A percentile compares a stretch with the other conserved stretches of the same genome.
Evolutionary conservation across 1,140 invertebrate genomes (phyloP).

Genomic region (Saccostrea glomerata): DNA sequence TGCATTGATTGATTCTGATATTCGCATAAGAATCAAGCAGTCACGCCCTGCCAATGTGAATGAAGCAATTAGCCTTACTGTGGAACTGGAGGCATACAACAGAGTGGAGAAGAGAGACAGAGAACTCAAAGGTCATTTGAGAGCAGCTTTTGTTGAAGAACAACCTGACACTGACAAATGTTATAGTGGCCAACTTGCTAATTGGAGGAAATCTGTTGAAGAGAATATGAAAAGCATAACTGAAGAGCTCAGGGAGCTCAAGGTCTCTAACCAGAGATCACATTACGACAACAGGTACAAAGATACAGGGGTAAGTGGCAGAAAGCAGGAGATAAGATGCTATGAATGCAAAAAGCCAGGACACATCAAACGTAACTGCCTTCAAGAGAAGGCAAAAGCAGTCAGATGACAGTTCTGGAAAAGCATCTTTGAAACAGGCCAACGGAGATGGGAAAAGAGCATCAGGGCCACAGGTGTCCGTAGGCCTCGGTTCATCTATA

Average conservation of each 20-base stretch:
- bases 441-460: not conserved
- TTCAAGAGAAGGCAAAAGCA: not conserved
- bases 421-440: not conserved
- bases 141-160: too few species aligned
- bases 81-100: not conserved
- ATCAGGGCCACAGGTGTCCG: not conserved
- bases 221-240: too few species aligned
- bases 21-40: not conserved
- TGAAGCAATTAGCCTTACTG: not conserved
- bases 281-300: not conserved
- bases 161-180: too few species aligned
- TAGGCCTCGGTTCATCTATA: not conserved
- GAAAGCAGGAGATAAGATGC: too few species aligned
- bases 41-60: constrained; percentile 6
- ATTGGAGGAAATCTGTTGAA: too few species aligned
- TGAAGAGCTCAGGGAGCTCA: too few species aligned
- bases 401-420: not conserved
- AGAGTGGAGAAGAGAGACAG: too few species aligned
- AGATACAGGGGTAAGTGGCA: not conserved
- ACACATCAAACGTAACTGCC: too few species aligned
- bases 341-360: too few species aligned
- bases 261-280: too few species aligned
- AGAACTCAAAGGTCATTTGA: too few species aligned
- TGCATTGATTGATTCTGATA: not conserved
- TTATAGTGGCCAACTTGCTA: too few species aligned